These are phyloP conservation scores for Scolopax rusticola DNA, from an alignment of 2,797 vertebrate genomes.

Conservation along the genomic window DNA sequence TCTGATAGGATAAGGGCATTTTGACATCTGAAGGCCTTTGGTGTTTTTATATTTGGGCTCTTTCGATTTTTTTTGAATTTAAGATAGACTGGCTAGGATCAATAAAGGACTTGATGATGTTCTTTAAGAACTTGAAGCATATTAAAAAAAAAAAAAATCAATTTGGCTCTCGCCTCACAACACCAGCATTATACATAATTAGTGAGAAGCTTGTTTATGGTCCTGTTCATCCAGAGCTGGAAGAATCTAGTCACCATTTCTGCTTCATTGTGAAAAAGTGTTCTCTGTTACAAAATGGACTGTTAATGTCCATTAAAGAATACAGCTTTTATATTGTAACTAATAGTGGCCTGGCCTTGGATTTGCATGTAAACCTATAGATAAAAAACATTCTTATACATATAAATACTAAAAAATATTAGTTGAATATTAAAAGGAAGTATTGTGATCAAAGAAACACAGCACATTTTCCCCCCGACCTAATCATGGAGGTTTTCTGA, in stretches of 20 bases:
- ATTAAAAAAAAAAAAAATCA: not conserved
- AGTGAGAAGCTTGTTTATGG: not conserved
- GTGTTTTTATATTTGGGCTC: not conserved
- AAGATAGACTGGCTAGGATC: not conserved
- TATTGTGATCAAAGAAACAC: not conserved
- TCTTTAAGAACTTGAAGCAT: not conserved
- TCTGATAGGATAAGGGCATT: not conserved
- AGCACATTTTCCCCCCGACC: accelerated
- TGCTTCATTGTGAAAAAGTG: not conserved
- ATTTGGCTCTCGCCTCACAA: not conserved
- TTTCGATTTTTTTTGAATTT: not conserved
- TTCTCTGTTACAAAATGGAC: not conserved
- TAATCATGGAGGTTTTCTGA: not conserved
- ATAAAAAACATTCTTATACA: not conserved
- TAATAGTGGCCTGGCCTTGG: not conserved
- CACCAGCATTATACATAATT: not conserved
- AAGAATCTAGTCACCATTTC: not conserved
- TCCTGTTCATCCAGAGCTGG: not conserved
- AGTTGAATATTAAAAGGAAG: not conserved
- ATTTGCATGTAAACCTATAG: not conserved
- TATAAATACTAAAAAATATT: not conserved
- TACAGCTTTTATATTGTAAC: not conserved
- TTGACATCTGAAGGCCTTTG: not conserved
- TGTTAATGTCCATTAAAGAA: not conserved
- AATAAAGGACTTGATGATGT: not conserved